Evolutionary conservation across 2,888 invertebrate genomes (phyloP).

Genomic region (Diplolepis rosae): DNA sequence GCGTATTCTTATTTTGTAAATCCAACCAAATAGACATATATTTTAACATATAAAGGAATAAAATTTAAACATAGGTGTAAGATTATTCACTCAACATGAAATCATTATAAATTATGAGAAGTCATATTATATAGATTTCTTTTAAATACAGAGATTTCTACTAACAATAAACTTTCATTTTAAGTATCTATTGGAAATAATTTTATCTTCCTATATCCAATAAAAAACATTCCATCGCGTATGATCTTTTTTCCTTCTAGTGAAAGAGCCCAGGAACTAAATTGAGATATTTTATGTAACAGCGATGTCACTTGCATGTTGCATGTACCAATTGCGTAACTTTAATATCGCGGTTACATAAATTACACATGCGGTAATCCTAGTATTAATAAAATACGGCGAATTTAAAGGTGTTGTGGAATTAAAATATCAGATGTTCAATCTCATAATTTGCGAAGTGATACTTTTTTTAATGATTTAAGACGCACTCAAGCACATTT

Average conservation of each 20-base stretch:
- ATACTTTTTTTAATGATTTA: not conserved
- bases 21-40: too few relatives aligned
- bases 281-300: conserved; percentile 11
- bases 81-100: too few relatives aligned
- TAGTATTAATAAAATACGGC: not conserved
- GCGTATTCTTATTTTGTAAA: too few relatives aligned
- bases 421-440: not conserved
- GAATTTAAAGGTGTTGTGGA: not conserved
- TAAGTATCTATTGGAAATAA: conserved; percentile 4
- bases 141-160: not conserved
- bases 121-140: too few relatives aligned
- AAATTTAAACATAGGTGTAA: too few relatives aligned
- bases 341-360: conserved; percentile 9
- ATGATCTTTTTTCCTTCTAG: not conserved
- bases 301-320: conserved; percentile 21
- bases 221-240: conserved; percentile 7
- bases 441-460: not conserved
- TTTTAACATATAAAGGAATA: too few relatives aligned
- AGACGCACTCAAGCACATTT: not conserved
- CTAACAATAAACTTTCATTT: conserved; percentile 25
- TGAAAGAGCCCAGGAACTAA: conserved; percentile 17
- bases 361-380: not conserved
- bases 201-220: conserved; percentile 13
- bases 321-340: conserved; percentile 21
- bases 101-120: too few relatives aligned